A percentile compares a stretch with the other conserved stretches of the same genome.
These are phyloP conservation scores for Sphaeridia pumilis DNA, from an alignment of 2,888 invertebrate species.

Conservation along the genomic window DNA sequence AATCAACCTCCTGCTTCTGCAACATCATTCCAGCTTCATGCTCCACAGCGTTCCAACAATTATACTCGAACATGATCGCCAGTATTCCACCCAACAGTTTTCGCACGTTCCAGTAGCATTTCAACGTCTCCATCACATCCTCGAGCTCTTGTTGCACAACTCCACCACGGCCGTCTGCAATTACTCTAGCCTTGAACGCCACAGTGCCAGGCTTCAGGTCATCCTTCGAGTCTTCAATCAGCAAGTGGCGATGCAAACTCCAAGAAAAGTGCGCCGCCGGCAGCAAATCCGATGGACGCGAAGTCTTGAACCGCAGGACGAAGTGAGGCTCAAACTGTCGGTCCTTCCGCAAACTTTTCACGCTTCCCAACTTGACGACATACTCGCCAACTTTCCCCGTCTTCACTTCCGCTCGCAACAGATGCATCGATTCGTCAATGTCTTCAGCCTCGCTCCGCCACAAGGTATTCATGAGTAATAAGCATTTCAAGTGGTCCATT, in stretches of 20 bases:
- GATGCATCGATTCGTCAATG: not conserved
- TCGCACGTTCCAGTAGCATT: not conserved
- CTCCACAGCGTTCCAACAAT: not conserved
- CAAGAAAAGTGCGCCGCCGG: not conserved
- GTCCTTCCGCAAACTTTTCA: not conserved
- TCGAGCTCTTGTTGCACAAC: conserved; percentile 1
- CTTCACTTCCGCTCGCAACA: not conserved
- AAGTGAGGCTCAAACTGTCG: not conserved
- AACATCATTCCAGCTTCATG: not conserved
- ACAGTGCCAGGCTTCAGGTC: not conserved
- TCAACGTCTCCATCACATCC: not conserved
- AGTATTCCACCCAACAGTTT: not conserved
- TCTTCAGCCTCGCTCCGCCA: not conserved
- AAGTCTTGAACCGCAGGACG: not conserved
- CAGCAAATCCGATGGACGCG: not conserved
- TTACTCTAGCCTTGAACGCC: conserved; percentile 4
- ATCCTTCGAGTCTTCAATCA: not conserved
- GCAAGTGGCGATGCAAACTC: not conserved
- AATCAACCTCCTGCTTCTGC: not conserved
- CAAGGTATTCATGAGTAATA: not conserved
- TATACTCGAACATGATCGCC: not conserved
- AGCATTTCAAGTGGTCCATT: not conserved
- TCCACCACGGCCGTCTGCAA: not conserved
- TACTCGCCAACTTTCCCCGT: not conserved
- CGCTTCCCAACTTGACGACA: not conserved